Evolutionary conservation across 2,888 invertebrate species (phyloP), one percentile per base, ranked within the genome.

Genomic region (Clunio marinus): DNA sequence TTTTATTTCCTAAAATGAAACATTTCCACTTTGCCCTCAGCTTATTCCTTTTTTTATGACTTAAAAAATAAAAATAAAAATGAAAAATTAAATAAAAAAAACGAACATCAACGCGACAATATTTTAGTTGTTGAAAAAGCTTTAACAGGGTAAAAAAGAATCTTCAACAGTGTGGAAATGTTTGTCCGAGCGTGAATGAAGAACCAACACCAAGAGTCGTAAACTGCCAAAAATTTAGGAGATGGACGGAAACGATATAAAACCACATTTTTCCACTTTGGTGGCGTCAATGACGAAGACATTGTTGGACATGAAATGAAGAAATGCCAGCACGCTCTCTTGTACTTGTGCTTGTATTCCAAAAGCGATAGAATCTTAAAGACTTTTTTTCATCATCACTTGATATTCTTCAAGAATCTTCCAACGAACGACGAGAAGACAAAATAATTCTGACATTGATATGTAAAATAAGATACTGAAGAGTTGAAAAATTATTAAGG

Each of bases 51-150:
- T 7, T 13, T 51, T 51, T 51, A 22, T 8, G 41, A 51, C 17
- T 51, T 51, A 20, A 22, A 2, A 4, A 51, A 22, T 17, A 51
- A 51, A n/a, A n/a, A n/a, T n/a, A n/a, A n/a, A n/a, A n/a, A n/a
- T n/a, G n/a, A n/a, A n/a, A 45, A 51, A 22, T 22, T 51, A 51
- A 22, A 51, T 22, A 51, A 51, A n/a, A n/a, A n/a, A n/a, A 51
- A 13, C 51, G 51, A n/a, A 51, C 22, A 4, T 51, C 22, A 51
- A 5, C 51, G 22, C 22, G 17, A 22, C n/a, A 22, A 22, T 22
- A 51, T 51, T 17, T 51, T 8, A 20, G 22, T 51, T 22, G 22
- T 7, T 25, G 57, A 17, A 20, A 32, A 51, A 51, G 2, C 17
- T 17, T 20, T 17, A 8, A 57, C 4, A 57, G 13, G 27, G 27